A percentile compares a stretch with the other conserved stretches of the same genome.
These are phyloP conservation scores for Zoanthus gigantus DNA, from an alignment of 92 coral and sea anemone genomes.

Conservation along the genomic window DNA sequence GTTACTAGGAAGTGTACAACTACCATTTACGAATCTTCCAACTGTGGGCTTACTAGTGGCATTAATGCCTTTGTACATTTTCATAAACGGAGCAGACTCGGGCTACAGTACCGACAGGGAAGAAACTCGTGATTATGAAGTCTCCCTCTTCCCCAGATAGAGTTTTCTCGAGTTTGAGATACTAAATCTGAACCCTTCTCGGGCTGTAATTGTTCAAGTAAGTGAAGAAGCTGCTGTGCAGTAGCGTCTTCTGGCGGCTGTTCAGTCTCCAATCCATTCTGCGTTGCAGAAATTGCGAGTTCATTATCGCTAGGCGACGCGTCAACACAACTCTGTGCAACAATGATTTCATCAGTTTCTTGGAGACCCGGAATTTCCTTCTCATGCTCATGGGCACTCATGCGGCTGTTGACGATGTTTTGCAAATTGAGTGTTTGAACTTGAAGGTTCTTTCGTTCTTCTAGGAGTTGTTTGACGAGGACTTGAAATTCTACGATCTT, in stretches of 20 bases:
- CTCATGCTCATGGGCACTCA: conserved; percentile 89
- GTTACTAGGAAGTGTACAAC: too few species aligned
- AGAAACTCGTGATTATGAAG: conserved; percentile 62
- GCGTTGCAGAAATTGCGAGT: conserved; percentile 41
- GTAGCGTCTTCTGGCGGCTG: conserved; percentile 79
- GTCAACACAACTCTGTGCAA: conserved; percentile 41
- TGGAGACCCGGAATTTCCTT: conserved; percentile 65
- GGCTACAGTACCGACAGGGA: conserved; percentile 79
- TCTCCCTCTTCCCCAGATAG: background rate
- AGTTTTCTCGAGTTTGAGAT: conserved; percentile 74
- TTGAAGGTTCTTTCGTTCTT: conserved; percentile 76
- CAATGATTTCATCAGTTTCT: conserved; percentile 67
- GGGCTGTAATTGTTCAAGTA: conserved; percentile 90
- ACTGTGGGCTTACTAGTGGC: too few species aligned
- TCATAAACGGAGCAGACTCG: conserved; percentile 48
- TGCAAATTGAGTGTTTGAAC: conserved; percentile 72
- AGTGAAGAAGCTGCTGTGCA: conserved; percentile 88
- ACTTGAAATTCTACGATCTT: conserved; percentile 81
- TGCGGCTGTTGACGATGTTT: conserved; percentile 73
- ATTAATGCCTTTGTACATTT: too few species aligned
- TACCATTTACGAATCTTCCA: too few species aligned
- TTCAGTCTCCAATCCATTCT: conserved; percentile 38
- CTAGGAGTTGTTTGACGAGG: conserved; percentile 74
- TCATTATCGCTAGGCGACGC: conserved; percentile 46
- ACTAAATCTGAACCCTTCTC: conserved; percentile 78